Base-by-base conservation (phyloP, 2,888 invertebrate species). In the Coelinius sp. region DNA sequence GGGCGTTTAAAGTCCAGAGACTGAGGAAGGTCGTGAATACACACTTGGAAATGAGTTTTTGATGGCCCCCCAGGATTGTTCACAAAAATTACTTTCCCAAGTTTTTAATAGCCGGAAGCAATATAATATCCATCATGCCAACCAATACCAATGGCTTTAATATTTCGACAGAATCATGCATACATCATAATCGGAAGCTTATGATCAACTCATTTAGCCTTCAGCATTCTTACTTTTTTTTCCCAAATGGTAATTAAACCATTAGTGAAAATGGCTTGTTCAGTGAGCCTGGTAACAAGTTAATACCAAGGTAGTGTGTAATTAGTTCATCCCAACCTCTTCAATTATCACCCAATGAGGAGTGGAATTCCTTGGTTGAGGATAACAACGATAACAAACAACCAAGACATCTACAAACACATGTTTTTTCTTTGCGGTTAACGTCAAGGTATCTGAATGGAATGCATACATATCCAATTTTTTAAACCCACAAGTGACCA, bases 41-140 rank as follows among this genome's bases (percentile, higher is more conserved):
- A 76, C 27, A 20, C 31, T 38, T 44, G 78, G 74, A 77, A 84
- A 83, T 83, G 81, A 79, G 83, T 84, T 84, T 84, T 77, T 77
- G 75, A 76, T 75, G 41, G n/a, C n/a, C 78, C 78, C 72, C 62
- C 75, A 77, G 77, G 75, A 17, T 53, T 53, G 49, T 17, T n/a
- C n/a, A 49, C 5, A 49, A 49, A 49, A 70, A 68, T 76, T 78
- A 75, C 82, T 79, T 79, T 81, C 79, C 77, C 82, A 83, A 79
- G 75, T 79, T 78, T 77, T 71, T 67, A 65, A 69, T 66, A 73
- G 49, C 71, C 68, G 68, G 64, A 52, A 38, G 52, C 22, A 53
- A 70, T 41, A n/a, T 2, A 41, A n/a, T 41, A 12, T 41, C 1
- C 10, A 41, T 41, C 41, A 41, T 41, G 41, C 41, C 12, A n/a